Evolutionary conservation across 2,797 vertebrate species (phyloP).

Genomic region (Eulemur rubriventer): DNA sequence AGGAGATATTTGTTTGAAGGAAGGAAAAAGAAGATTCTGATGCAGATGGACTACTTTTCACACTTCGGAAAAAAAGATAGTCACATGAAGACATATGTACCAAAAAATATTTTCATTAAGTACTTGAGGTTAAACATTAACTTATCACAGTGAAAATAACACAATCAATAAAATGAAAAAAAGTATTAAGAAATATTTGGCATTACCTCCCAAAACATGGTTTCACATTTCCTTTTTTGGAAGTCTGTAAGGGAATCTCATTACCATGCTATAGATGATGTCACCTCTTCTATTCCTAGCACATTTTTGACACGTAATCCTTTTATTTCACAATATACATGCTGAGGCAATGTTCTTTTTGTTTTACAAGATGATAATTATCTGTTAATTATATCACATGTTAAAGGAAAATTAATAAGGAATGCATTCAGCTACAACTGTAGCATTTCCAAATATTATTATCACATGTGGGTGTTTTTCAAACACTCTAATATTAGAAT

Average conservation of each 20-base stretch:
- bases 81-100: neutral
- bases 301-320: constrained; percentile 47
- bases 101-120: neutral
- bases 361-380: constrained; percentile 42
- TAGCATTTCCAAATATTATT: neutral
- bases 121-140: neutral
- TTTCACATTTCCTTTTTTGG: constrained; percentile 66
- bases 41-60: neutral
- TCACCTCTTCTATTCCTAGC: constrained; percentile 57
- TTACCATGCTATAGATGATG: constrained; percentile 20
- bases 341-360: constrained; percentile 51
- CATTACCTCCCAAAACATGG: neutral
- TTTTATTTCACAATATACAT: constrained; percentile 53
- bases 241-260: constrained; percentile 40
- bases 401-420: constrained; percentile 44
- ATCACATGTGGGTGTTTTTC: neutral
- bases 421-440: neutral
- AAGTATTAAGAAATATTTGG: neutral
- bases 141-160: neutral
- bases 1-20: neutral
- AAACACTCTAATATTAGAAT: neutral
- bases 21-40: constrained; percentile 8
- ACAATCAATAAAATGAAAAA: neutral
- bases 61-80: neutral
- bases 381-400: neutral